Evolutionary conservation across 2,113 vertebrate species (phyloP), one percentile per base, ranked within the genome.

Genomic region (Trogon surrucura): DNA sequence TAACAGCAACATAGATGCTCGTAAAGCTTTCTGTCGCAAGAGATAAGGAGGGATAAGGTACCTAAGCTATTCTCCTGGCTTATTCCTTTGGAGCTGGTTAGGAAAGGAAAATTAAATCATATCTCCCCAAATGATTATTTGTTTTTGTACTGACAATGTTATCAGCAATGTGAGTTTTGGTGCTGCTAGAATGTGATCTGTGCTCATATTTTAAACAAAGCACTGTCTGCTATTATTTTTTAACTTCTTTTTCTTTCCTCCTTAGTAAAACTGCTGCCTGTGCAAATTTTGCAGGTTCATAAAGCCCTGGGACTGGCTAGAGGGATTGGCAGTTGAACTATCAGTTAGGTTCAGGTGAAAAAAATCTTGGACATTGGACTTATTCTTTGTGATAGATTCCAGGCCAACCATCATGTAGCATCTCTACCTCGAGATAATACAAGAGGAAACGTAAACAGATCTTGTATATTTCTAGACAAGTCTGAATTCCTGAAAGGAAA

Each of bases 11-110:
- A 81, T 73, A 75, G 89, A 84, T 64, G 60, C 47, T 32, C 61
- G 73, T 62, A 94, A 88, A 93, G 64, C 34, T 91, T 91, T 90
- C 74, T 97, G 91, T 89, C 85, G 0, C 12, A 47, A 91, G 32
- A 45, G 56, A 95, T 94, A 89, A 97, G 56, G 34, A 74, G 18
- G 19, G 12, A 77, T 26, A 61, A 78, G 12, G 29, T 32, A 71
- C 6, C 47, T 47, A 56, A 80, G 56, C 9, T 64, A 61, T 64
- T 69, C 54, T 74, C 16, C 27, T 16, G 74, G 19, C 7, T 74
- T 71, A 60, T 54, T 89, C 25, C 56, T 74, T 71, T 51, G 34
- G 53, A 91, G 11, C 2, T 60, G 21, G 9, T 91, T 74, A 77
- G 38, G 60, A 71, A 91, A 91, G 11, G 16, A 85, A 86, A 88